These are phyloP conservation scores for Trematomus bernacchii DNA, from an alignment of 2,797 vertebrate genomes.

Conservation along the genomic window DNA sequence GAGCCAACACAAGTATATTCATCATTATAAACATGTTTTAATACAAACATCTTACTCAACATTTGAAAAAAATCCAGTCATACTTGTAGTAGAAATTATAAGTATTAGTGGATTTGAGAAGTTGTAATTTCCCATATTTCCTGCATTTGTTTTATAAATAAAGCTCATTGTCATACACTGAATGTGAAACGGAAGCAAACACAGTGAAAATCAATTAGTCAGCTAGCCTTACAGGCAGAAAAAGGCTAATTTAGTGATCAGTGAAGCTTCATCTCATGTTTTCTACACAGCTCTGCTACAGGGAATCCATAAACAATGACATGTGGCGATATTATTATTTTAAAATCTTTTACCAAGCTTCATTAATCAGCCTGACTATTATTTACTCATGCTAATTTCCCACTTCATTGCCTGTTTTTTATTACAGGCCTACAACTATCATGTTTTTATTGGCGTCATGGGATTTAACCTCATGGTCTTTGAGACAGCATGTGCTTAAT, in stretches of 20 bases:
- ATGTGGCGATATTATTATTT: constrained; percentile 47
- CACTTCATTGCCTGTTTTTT: constrained; percentile 54
- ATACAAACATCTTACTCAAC: no score
- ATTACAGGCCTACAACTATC: constrained; percentile 40
- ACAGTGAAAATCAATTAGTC: constrained; percentile 6
- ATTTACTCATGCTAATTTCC: constrained; percentile 64
- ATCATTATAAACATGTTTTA: no score
- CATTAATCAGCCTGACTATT: constrained; percentile 56
- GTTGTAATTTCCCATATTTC: not conserved
- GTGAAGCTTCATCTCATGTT: constrained; percentile 16
- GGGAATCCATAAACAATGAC: constrained; percentile 40
- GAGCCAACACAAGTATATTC: no score
- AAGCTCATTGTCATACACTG: constrained; percentile 8
- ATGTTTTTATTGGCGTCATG: constrained; percentile 22
- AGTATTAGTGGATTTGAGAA: not conserved
- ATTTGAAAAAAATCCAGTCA: no score
- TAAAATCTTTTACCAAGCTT: constrained; percentile 51
- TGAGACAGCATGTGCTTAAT: constrained; percentile 26
- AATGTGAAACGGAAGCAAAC: constrained; percentile 26
- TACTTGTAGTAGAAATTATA: not conserved
- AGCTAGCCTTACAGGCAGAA: not conserved
- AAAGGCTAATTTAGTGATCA: constrained; percentile 7
- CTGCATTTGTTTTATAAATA: not conserved
- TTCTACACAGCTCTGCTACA: constrained; percentile 13
- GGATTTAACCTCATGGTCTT: constrained; percentile 26